These are phyloP conservation scores for Cherax destructor DNA, from an alignment of 1,140 invertebrate species.

Conservation along the genomic window DNA sequence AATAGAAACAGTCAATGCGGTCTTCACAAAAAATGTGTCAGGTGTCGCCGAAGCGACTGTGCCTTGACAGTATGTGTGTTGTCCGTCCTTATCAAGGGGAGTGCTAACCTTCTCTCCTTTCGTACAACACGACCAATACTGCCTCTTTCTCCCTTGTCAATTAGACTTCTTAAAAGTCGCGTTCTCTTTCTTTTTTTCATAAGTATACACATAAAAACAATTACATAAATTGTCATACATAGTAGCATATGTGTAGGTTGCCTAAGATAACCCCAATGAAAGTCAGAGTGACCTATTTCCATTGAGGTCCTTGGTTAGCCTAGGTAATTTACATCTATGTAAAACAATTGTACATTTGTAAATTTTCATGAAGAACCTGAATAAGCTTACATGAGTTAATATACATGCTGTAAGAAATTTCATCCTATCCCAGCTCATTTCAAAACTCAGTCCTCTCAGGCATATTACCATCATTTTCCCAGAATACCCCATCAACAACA, in stretches of 20 bases:
- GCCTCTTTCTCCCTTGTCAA: not conserved
- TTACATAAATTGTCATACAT: no score
- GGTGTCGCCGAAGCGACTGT: conserved; percentile 51
- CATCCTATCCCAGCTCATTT: no score
- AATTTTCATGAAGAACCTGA: no score
- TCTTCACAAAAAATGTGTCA: not conserved
- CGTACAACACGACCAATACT: conserved; percentile 67
- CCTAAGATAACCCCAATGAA: not conserved
- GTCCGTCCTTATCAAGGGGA: conserved; percentile 72
- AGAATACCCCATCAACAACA: no score
- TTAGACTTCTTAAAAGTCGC: not conserved
- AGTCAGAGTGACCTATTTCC: not conserved
- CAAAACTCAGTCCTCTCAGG: no score
- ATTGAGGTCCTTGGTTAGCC: no score
- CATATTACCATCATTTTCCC: no score
- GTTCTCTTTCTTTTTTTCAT: not conserved
- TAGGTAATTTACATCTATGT: no score
- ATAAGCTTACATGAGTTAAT: no score
- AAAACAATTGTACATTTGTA: no score
- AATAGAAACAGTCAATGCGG: not conserved
- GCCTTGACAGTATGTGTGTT: conserved; percentile 71
- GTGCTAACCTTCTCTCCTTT: conserved; percentile 72
- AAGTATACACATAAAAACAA: not conserved
- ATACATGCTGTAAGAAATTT: no score
- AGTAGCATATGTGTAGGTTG: no score